Evolutionary conservation across 1,140 invertebrate species (phyloP).

Genomic region (Brachionus angularis): DNA sequence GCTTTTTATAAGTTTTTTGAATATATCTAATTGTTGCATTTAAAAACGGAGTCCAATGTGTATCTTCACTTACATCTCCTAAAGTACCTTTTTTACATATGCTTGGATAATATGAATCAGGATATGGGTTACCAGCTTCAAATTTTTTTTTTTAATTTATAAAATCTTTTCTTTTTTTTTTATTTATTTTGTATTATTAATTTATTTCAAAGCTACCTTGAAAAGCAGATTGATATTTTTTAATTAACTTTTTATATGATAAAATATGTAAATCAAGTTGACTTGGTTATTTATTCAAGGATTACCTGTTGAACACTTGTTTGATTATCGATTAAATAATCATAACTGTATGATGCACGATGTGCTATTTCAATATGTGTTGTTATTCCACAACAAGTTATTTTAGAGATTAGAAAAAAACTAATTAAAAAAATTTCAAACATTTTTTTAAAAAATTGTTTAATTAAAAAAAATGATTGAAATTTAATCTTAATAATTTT

Average conservation of each 20-base stretch:
- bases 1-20: constrained; percentile 49
- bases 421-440: too few species aligned
- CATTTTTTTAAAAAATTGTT: too few species aligned
- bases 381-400: constrained; percentile 45
- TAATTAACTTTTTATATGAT: constrained; percentile 48
- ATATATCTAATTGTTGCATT: constrained; percentile 55
- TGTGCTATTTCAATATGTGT: constrained; percentile 49
- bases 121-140: constrained; percentile 52
- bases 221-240: constrained; percentile 53
- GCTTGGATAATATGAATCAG: constrained; percentile 52
- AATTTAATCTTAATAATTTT: too few species aligned
- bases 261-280: not conserved
- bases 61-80: constrained; percentile 46
- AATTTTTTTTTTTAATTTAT: not conserved
- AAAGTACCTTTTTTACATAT: constrained; percentile 50
- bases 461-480: too few species aligned
- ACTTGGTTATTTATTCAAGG: not conserved
- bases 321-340: constrained; percentile 12
- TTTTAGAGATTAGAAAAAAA: too few species aligned
- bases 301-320: constrained; percentile 44
- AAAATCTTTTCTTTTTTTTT: not conserved
- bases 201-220: too few species aligned
- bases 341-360: constrained; percentile 41
- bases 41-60: constrained; percentile 53
- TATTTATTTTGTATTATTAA: too few species aligned